A percentile compares a stretch with the other conserved stretches of the same genome.
Evolutionary conservation across 2,113 vertebrate species (phyloP).

Genomic region (Gymnorhina tibicen): DNA sequence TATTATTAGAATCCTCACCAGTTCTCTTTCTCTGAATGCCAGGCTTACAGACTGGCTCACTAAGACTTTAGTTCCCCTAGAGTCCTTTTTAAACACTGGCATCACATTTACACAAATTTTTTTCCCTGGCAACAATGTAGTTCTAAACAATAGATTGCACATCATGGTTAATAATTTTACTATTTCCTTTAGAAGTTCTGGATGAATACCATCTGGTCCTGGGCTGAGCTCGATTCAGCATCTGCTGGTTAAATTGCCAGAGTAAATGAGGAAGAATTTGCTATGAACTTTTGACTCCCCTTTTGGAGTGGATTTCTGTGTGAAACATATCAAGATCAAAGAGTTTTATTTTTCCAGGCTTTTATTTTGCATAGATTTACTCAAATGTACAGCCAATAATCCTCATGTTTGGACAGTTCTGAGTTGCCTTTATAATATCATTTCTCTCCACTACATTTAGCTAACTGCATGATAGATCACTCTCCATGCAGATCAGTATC

Average conservation of each 20-base stretch:
- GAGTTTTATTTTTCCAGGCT: neutral
- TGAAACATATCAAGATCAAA: neutral
- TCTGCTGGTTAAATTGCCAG: constrained; percentile 38
- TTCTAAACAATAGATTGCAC: neutral
- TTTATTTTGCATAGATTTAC: neutral
- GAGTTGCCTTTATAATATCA: neutral
- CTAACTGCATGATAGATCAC: neutral
- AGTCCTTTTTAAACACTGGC: neutral
- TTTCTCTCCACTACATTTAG: neutral
- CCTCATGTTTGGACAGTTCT: neutral
- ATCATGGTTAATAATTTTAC: constrained; percentile 38
- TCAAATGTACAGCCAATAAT: neutral
- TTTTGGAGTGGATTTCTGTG: neutral
- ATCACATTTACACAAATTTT: neutral
- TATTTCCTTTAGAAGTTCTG: constrained; percentile 51
- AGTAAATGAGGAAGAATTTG: constrained; percentile 18
- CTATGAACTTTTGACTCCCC: constrained; percentile 31
- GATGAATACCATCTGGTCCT: constrained; percentile 28
- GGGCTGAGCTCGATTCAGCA: neutral
- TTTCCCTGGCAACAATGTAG: neutral
- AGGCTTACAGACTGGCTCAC: neutral
- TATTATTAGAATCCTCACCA: neutral
- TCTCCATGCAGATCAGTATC: neutral
- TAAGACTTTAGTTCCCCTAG: neutral
- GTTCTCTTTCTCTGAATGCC: neutral